Conservation (phyloP, 2,113 vertebrate genomes). For the Carassius carassius region DNA sequence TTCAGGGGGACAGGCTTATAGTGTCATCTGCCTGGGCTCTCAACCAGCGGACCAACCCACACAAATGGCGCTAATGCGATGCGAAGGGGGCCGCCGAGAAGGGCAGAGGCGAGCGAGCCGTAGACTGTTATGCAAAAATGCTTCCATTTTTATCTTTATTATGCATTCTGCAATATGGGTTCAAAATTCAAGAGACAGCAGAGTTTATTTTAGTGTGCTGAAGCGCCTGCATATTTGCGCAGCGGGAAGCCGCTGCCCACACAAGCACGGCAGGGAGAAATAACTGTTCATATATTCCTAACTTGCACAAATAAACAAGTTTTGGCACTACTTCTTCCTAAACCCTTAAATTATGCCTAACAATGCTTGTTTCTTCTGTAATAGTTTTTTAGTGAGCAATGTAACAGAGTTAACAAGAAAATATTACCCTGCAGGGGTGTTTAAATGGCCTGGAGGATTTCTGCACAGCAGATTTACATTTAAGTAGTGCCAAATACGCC, state of each 20-base stretch:
- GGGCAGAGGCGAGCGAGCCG: conserved; percentile 42
- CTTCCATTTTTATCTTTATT: conserved; percentile 43
- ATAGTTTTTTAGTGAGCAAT: background rate
- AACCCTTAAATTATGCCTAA: background rate
- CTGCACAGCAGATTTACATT: background rate
- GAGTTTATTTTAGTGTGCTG: conserved; percentile 34
- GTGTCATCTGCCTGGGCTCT: conserved; percentile 59
- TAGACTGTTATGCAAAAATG: conserved; percentile 44
- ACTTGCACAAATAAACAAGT: background rate
- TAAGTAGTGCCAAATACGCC: background rate
- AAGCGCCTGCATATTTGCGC: conserved; percentile 22
- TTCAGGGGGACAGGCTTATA: conserved; percentile 52
- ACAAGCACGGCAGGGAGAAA: background rate
- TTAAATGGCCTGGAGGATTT: background rate
- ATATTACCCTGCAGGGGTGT: conserved; percentile 12
- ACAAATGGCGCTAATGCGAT: conserved; percentile 26
- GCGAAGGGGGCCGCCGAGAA: background rate
- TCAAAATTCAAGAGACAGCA: conserved; percentile 25
- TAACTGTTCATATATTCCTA: background rate
- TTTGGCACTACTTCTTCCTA: background rate
- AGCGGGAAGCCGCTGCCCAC: conserved; percentile 3
- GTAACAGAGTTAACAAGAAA: background rate
- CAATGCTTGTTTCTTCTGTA: background rate
- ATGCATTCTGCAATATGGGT: conserved; percentile 10
- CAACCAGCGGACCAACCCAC: conserved; percentile 45